Evolutionary conservation across 2,113 vertebrate species (phyloP).

Genomic region (Junco hyemalis): DNA sequence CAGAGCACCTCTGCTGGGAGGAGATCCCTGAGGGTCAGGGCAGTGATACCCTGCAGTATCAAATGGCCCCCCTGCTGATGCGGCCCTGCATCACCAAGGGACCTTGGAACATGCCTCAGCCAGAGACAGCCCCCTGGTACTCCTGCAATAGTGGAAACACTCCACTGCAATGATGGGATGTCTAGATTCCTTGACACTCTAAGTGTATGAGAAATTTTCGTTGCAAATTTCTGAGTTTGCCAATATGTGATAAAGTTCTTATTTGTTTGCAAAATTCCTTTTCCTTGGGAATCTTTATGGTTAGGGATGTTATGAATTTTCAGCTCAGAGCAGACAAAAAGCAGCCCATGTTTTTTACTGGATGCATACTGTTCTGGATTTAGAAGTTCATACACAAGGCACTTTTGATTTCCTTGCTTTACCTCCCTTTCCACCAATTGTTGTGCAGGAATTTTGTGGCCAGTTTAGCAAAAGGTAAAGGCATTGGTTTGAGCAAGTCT

Average conservation of each 20-base stretch:
- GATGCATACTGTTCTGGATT: rapidly evolving
- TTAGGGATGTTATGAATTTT: not conserved
- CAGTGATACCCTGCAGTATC: not conserved
- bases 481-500: not conserved
- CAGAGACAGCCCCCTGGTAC: not conserved
- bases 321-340: not conserved
- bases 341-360: not conserved
- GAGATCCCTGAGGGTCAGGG: not conserved
- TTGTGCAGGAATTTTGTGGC: not conserved
- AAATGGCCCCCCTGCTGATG: not conserved
- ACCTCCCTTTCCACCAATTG: not conserved
- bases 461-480: not conserved
- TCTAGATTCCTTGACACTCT: not conserved
- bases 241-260: no score
- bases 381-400: not conserved
- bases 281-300: not conserved
- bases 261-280: no score
- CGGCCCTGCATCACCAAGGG: no score
- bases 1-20: not conserved
- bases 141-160: not conserved
- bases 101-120: not conserved
- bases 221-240: no score
- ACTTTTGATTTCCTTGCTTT: not conserved
- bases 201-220: not conserved
- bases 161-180: not conserved